Percentiles rank a stretch among this genome's conserved stretches.
phyloP scores from a whole-genome alignment of 2,888 invertebrate species.

The Metopia argyrocephala region DNA sequence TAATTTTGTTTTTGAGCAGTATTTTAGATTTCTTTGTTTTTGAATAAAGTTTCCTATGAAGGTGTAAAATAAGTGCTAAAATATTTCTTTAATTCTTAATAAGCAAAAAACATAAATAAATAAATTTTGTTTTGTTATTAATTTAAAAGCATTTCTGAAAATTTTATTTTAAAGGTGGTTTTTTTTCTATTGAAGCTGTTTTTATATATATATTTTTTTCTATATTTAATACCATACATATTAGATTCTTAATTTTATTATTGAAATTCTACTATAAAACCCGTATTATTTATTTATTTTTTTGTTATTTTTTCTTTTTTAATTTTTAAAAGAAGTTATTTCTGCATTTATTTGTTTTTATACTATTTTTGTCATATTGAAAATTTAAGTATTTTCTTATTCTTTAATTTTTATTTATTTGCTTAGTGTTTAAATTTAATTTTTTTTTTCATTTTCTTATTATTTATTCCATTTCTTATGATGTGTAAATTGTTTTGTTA shows the following conservation, averaged over 20 bases:
- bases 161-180: not conserved
- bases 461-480: conserved; percentile 18
- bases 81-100: too few species aligned
- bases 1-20: too few species aligned
- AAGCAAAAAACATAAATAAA: not conserved
- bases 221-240: not conserved
- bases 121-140: not conserved
- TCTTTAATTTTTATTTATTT: conserved; percentile 2
- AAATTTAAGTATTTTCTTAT: not conserved
- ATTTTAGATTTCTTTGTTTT: too few species aligned
- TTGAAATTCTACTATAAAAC: conserved; percentile 40
- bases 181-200: not conserved
- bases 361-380: not conserved
- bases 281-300: conserved; percentile 31
- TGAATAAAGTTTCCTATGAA: too few species aligned
- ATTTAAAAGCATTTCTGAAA: not conserved
- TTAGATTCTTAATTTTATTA: not conserved
- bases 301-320: not conserved
- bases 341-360: not conserved
- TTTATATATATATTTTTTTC: not conserved
- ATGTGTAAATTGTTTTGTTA: conserved; percentile 40
- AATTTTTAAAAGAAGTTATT: not conserved
- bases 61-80: too few species aligned
- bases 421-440: conserved; percentile 4
- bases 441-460: conserved; percentile 1